phyloP scores from a whole-genome alignment of 1,140 invertebrate genomes.

The Cydia strobilella region DNA sequence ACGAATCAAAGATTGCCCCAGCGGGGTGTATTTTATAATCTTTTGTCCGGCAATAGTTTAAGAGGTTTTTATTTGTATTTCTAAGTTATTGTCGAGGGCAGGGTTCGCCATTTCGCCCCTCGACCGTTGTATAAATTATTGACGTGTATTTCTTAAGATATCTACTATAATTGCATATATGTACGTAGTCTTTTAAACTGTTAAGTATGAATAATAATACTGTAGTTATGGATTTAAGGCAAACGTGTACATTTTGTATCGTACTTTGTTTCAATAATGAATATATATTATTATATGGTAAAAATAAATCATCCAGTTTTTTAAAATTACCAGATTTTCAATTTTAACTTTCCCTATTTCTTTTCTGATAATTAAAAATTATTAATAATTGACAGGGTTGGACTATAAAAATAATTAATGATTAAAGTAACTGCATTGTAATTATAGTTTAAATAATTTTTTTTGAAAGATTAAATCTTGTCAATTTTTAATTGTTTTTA shows the following conservation, averaged over 20 bases:
- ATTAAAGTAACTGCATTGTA: no score
- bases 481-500: background rate
- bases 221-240: constrained; percentile 72
- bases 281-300: constrained; percentile 80
- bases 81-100: constrained; percentile 57
- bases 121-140: constrained; percentile 78
- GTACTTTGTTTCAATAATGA: constrained; percentile 79
- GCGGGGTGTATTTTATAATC: constrained; percentile 57
- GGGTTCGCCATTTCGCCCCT: constrained; percentile 48
- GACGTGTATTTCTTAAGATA: constrained; percentile 66
- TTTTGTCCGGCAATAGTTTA: constrained; percentile 62
- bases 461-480: background rate
- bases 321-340: constrained; percentile 75
- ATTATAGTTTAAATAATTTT: background rate
- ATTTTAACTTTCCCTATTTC: constrained; percentile 38
- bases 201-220: constrained; percentile 75
- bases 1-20: constrained; percentile 48
- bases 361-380: constrained; percentile 2
- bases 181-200: constrained; percentile 76
- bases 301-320: constrained; percentile 79
- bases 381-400: background rate
- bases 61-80: constrained; percentile 58
- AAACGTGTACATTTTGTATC: constrained; percentile 78
- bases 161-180: constrained; percentile 73
- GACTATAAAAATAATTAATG: background rate